Evolutionary conservation across 2,797 vertebrate species (phyloP).

Genomic region (Chrysocyon brachyurus): DNA sequence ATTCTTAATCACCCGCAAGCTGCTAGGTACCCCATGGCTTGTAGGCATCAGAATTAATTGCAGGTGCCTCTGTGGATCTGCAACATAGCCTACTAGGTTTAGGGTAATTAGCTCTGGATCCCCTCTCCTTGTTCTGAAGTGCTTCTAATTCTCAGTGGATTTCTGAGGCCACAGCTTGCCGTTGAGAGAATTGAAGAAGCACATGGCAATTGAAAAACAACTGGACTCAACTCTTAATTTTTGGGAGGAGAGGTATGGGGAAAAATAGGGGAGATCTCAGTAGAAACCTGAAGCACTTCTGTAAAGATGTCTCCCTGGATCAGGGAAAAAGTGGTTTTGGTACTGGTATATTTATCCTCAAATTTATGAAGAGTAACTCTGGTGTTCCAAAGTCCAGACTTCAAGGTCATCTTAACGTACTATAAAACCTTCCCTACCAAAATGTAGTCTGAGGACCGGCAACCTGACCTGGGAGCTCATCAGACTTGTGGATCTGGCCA

Average conservation of each 20-base stretch:
- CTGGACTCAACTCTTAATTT: slow-evolving; percentile 13
- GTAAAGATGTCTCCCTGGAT: neutral
- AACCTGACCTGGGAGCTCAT: neutral
- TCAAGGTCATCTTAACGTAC: neutral
- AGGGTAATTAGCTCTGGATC: neutral
- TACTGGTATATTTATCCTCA: neutral
- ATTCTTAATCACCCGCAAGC: slow-evolving; percentile 42
- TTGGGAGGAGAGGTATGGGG: neutral
- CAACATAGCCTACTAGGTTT: neutral
- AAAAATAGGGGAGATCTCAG: neutral
- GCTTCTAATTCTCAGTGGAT: neutral
- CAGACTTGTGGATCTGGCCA: neutral
- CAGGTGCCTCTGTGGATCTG: neutral
- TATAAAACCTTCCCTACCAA: neutral
- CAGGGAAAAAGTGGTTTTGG: neutral
- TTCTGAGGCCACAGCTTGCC: slow-evolving; percentile 23
- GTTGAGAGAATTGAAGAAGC: slow-evolving; percentile 45
- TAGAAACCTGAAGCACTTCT: neutral
- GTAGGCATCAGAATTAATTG: slow-evolving; percentile 51
- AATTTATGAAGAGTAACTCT: neutral
- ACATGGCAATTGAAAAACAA: neutral
- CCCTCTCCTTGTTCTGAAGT: neutral
- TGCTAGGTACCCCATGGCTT: slow-evolving; percentile 19
- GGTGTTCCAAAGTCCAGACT: neutral
- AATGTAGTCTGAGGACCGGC: neutral